phyloP scores from a whole-genome alignment of 1,140 invertebrate species.

The Centruroides vittatus region DNA sequence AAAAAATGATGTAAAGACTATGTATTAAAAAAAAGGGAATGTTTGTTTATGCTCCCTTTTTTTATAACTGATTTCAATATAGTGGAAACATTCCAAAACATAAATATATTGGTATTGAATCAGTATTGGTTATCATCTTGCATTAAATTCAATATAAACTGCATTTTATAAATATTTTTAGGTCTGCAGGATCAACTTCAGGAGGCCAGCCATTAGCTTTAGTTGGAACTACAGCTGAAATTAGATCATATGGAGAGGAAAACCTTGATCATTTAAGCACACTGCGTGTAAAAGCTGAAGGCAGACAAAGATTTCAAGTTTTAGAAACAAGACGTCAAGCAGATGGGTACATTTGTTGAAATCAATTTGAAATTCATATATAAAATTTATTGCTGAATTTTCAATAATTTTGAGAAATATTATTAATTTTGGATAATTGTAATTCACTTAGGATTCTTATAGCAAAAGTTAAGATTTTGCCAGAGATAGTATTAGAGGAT shows the following conservation, averaged over 20 bases:
- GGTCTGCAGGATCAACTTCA: too few relatives aligned
- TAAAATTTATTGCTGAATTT: neutral
- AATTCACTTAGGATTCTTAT: slow-evolving; percentile 25
- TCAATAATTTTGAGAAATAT: neutral
- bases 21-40: too few relatives aligned
- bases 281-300: slow-evolving; percentile 41
- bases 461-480: slow-evolving; percentile 47
- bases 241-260: slow-evolving; percentile 45
- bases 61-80: too few relatives aligned
- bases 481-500: slow-evolving; percentile 41
- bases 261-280: slow-evolving; percentile 28
- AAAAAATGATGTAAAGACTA: too few relatives aligned
- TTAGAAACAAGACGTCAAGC: slow-evolving; percentile 32
- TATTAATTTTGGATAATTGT: too few relatives aligned
- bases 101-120: too few relatives aligned
- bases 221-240: slow-evolving; percentile 55
- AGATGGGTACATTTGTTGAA: slow-evolving; percentile 30
- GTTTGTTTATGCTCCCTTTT: too few relatives aligned
- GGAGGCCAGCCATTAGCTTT: slow-evolving; percentile 16
- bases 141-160: too few relatives aligned
- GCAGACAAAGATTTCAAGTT: slow-evolving; percentile 48
- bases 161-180: too few relatives aligned
- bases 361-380: neutral
- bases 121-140: too few relatives aligned
- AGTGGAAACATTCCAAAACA: too few relatives aligned